Evolutionary conservation across 2,888 invertebrate species (phyloP).

Genomic region (Ectemnius cavifrons): DNA sequence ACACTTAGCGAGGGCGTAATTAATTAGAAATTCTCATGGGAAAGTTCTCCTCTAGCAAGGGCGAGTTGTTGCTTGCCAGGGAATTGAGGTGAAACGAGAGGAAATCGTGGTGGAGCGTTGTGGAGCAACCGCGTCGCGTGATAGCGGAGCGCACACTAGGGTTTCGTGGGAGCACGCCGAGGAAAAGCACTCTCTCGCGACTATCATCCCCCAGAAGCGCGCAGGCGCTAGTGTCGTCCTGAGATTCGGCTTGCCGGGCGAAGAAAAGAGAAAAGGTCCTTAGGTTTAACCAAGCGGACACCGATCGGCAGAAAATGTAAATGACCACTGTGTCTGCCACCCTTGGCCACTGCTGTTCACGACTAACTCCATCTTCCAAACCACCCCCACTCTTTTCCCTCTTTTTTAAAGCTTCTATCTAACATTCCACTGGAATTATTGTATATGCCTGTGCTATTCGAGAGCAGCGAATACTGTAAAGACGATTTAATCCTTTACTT

Average conservation of each 20-base stretch:
- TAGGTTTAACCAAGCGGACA: too few relatives aligned
- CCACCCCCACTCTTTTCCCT: too few relatives aligned
- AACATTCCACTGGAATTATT: too few relatives aligned
- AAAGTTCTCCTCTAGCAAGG: not conserved
- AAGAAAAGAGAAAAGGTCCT: too few relatives aligned
- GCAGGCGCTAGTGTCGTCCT: not conserved
- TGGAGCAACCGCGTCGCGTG: conserved; percentile 72
- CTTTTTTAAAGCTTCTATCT: too few relatives aligned
- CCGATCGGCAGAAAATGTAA: too few relatives aligned
- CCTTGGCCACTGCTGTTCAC: too few relatives aligned
- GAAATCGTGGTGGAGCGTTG: conserved; percentile 17
- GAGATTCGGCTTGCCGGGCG: not conserved
- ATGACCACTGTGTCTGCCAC: too few relatives aligned
- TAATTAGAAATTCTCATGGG: not conserved
- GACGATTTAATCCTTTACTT: too few relatives aligned
- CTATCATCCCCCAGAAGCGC: conserved; percentile 43
- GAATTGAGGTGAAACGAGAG: not conserved
- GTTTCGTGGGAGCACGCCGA: conserved; percentile 59
- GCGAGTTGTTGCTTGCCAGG: not conserved
- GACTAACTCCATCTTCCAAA: too few relatives aligned
- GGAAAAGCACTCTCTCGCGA: conserved; percentile 56
- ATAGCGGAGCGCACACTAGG: conserved; percentile 72
- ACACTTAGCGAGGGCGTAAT: not conserved
- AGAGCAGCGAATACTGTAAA: too few relatives aligned
- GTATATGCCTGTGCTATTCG: too few relatives aligned